Percentiles rank a stretch among this genome's conserved stretches.
phyloP scores from a whole-genome alignment of 92 coral and sea anemone species.

The Epizoanthus fatuus region DNA sequence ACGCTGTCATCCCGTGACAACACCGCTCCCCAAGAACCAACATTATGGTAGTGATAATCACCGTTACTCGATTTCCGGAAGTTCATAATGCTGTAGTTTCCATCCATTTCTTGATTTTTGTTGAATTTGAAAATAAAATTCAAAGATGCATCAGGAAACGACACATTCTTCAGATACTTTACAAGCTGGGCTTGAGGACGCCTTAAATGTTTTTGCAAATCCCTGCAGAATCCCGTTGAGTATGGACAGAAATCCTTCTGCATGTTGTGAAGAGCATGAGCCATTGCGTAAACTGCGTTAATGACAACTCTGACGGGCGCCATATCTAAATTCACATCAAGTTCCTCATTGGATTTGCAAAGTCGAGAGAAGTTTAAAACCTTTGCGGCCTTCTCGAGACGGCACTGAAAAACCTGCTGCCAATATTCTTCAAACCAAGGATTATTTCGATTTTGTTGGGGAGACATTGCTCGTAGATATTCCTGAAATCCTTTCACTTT shows the following conservation, averaged over 20 bases:
- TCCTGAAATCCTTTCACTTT: constrained; percentile 73
- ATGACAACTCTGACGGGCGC: constrained; percentile 93
- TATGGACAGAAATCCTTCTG: constrained; percentile 72
- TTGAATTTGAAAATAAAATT: constrained; percentile 74
- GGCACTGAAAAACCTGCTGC: constrained; percentile 77
- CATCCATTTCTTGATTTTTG: constrained; percentile 86
- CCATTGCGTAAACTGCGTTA: constrained; percentile 93
- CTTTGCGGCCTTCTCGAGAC: constrained; percentile 55
- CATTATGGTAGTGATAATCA: constrained; percentile 59
- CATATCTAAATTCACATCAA: constrained; percentile 64
- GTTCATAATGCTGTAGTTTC: constrained; percentile 84
- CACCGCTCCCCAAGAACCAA: constrained; percentile 87
- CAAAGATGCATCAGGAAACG: constrained; percentile 84
- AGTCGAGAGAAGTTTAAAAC: constrained; percentile 45
- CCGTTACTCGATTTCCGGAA: constrained; percentile 65
- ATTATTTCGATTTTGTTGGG: constrained; percentile 56
- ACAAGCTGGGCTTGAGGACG: constrained; percentile 73
- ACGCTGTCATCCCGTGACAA: constrained; percentile 44
- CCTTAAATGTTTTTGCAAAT: constrained; percentile 46
- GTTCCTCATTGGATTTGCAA: constrained; percentile 65
- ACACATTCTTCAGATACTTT: constrained; percentile 77
- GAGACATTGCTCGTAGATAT: constrained; percentile 63
- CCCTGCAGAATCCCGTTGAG: constrained; percentile 63
- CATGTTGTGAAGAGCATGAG: constrained; percentile 87
- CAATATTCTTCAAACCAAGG: constrained; percentile 96